Base-by-base conservation (phyloP, 2,888 invertebrate genomes). In the Didymodactylos carnosus region DNA sequence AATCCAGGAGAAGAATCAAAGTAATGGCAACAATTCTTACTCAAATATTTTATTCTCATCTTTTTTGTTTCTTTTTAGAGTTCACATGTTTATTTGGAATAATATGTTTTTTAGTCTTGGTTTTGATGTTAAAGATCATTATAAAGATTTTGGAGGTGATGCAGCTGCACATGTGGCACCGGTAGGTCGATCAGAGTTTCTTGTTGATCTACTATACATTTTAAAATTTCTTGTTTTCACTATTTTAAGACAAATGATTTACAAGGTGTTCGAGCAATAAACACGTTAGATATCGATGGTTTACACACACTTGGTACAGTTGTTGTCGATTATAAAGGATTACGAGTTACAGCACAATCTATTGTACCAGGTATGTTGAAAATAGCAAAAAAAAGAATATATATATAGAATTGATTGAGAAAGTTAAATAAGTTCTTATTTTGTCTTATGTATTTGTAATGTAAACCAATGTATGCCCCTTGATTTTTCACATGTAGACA, bases 31-130 rank as follows among this genome's bases (percentile, higher is more conserved):
- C 16, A 3, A 19, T 53, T 14, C 11, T 3, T 7, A 23, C 25
- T 49, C 49, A 1, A 49, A 23, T 7, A n/a, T 2, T n/a, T 43
- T 43, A n/a, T 49, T 23, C 5, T 49, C 11, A 14, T 27, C 13
- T 27, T 7, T 27, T 27, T 7, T 3, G 14, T 16, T 27, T 7
- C 19, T 19, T 8, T 35, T 6, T 62, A 62, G 62, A 76, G 95
- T 95, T 94, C 95, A 97, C 84, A 97, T 97, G 95, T 97, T 94
- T 82, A 97, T 98, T 76, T 98, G 98, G 98, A 98, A 98, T 85
- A 99, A 98, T 83, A 98, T 98, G 78, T 99, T 98, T 87, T 97
- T 98, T 86, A 94, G 94, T 71, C 87, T 99, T 70, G 98, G 98
- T 16, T 98, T 98, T 83, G 98, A 99, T 83, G 97, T 98, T 1